Evolutionary conservation across 2,113 vertebrate genomes (phyloP), one percentile per base, ranked within the genome.

Genomic region (Hyperopisus bebe): DNA sequence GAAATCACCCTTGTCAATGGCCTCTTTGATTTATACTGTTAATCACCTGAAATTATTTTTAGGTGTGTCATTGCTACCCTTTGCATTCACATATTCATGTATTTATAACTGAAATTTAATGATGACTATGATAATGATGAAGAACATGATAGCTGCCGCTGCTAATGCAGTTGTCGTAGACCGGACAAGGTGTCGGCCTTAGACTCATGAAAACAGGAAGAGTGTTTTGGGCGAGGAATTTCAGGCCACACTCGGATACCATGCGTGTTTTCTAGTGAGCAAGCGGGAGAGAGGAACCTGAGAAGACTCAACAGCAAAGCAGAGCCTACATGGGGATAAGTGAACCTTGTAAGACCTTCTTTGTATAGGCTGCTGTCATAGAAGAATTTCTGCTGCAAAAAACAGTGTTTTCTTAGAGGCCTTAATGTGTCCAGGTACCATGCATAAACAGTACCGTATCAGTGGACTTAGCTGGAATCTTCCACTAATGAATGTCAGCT

Each of bases 371-470:
- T 47, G 58, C 88, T 89, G 8, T 53, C 15, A 31, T 51, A 87
- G 46, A 31, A 17, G 70, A 42, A 55, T 82, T 53, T 39, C 46
- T 82, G 31, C 10, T 31, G 9, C 11, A 53, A 93, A 88, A 92
- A 93, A 87, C 91, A 90, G 89, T 89, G 88, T 83, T 91, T 58
- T 90, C 91, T 91, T 87, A 53, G 88, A 92, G 90, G 92, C 90
- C 91, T 94, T 92, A 91, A 84, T 88, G 91, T 83, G 88, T 91
- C 55, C 2, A 88, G 87, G 42, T 87, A 91, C 91, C 88, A 31
- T 58, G 50, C 39, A 85, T 74, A 6, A 58, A 17, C 21, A 83
- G 82, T 50, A 80, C 21, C 47, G 83, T 74, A 58, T 5, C 58
- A 62, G 35, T 31, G 42, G 62, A 11, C 88, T 7, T 89, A 70